Percentiles rank a stretch among this genome's conserved stretches.
Evolutionary conservation across 2,113 vertebrate species (phyloP).

Genomic region (Thermophis baileyi): DNA sequence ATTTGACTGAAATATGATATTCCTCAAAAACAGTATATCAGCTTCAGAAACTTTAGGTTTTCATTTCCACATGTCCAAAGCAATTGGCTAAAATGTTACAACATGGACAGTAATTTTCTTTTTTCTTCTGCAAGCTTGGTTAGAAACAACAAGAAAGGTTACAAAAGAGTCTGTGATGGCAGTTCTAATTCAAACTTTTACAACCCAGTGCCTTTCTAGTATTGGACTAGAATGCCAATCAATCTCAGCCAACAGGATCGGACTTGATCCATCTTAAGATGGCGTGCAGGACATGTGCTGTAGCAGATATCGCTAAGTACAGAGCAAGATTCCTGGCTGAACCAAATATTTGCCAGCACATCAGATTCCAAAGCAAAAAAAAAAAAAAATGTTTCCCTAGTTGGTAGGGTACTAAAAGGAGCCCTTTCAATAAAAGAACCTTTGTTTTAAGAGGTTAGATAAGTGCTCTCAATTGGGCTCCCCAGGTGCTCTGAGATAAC

Average conservation of each 20-base stretch:
- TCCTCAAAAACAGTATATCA: neutral
- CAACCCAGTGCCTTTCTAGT: neutral
- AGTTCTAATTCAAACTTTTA: neutral
- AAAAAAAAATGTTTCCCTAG: neutral
- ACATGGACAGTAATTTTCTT: neutral
- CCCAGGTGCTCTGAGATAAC: neutral
- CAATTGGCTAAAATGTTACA: neutral
- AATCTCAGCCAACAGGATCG: neutral
- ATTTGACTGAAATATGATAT: neutral
- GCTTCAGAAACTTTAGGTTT: neutral
- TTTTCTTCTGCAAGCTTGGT: neutral
- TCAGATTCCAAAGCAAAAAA: neutral
- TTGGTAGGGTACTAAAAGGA: neutral
- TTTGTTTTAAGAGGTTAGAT: neutral
- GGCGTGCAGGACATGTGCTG: neutral
- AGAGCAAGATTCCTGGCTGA: neutral
- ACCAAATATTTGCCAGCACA: neutral
- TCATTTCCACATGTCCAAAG: neutral
- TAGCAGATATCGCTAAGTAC: neutral
- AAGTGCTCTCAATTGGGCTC: neutral
- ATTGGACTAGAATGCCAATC: neutral
- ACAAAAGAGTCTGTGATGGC: neutral
- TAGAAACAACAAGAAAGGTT: neutral
- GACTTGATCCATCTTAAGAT: neutral
- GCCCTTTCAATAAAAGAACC: neutral